Evolutionary conservation across 2,888 invertebrate species (phyloP), one percentile per base, ranked within the genome.

Genomic region (Asteroscopus sphinx): DNA sequence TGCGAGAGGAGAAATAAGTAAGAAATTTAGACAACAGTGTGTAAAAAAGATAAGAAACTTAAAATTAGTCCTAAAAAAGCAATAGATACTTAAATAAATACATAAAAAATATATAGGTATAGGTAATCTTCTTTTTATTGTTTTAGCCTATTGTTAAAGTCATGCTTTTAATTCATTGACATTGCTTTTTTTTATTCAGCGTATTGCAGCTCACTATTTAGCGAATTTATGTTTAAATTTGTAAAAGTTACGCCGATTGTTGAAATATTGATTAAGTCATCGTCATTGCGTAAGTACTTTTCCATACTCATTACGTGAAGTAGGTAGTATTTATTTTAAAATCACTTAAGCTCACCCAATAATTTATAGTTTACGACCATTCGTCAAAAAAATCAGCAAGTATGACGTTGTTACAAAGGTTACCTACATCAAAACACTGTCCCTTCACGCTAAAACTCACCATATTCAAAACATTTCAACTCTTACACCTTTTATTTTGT

Each of bases 401-500:
- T 15, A 15, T 17, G 2, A 37, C 1, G n/a, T 8, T 28, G 12
- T 32, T 16, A 46, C 8, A 60, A 36, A 36, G 63, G 44, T 51
- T 37, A 15, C 16, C 26, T 17, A 44, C 44, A 45, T 63, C 44
- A 47, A 58, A 70, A 56, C 16, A 35, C 13, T 44, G 28, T 37
- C 33, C 52, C 28, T 64, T 61, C 39, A 57, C 21, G 47, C 46
- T 54, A 39, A 40, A 57, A 87, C 85, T 83, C 86, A 85, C 80
- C 77, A 71, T 83, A 89, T 85, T 83, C 82, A 83, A 68, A 89
- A 89, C 82, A 85, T 88, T 87, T 84, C 82, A 74, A 77, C 80
- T 73, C 81, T 84, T 84, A 85, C 87, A 89, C 88, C 88, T 88
- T 90, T 90, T 83, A 84, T 91, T 25, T 90, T 89, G 52, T 35